Conservation (phyloP, 2,113 vertebrate species). For the Toxotes chatareus region DNA sequence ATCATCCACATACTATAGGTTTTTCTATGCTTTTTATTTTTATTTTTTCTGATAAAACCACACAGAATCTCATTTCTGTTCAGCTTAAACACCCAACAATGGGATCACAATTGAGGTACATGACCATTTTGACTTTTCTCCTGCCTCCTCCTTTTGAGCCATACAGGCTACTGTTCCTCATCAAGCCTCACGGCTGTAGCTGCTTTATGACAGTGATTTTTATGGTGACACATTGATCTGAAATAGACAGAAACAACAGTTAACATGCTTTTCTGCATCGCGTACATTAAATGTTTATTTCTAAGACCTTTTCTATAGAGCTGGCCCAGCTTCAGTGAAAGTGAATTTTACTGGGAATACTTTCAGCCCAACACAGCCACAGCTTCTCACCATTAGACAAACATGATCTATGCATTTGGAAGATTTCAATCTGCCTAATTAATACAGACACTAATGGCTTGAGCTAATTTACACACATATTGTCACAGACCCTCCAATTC, state of each 20-base stretch:
- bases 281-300: neutral
- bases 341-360: neutral
- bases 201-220: neutral
- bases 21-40: no score
- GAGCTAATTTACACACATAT: slow-evolving; percentile 20
- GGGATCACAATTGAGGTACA: no score
- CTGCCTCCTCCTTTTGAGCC: neutral
- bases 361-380: neutral
- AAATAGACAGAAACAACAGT: neutral
- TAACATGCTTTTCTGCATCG: neutral
- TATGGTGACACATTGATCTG: neutral
- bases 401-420: slow-evolving; percentile 11
- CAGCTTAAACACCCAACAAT: no score
- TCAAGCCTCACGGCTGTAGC: neutral
- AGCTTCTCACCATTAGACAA: neutral
- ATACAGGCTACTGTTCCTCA: slow-evolving; percentile 2
- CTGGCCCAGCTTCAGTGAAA: neutral
- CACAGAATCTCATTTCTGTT: no score
- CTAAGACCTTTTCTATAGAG: neutral
- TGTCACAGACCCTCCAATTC: neutral
- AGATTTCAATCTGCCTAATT: slow-evolving; percentile 26
- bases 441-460: slow-evolving; percentile 9
- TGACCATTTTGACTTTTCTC: no score
- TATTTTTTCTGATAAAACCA: no score
- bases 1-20: no score